Base-by-base conservation (phyloP, 2,113 vertebrate species). In the Butorides virescens region DNA sequence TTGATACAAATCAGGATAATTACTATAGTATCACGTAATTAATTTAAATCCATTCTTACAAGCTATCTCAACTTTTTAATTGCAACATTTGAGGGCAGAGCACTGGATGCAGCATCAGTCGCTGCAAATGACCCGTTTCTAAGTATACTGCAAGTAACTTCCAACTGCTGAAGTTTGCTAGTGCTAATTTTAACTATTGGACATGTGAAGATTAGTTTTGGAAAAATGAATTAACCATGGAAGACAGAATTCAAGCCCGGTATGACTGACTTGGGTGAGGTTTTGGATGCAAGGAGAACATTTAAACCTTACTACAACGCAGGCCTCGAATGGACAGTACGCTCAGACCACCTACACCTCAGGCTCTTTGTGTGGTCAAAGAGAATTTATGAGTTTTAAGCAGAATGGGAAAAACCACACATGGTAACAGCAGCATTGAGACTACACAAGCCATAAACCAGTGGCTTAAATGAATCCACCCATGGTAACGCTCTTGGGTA, bases 211-310 rank as follows among this genome's bases (percentile, higher is more conserved):
- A 78, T 58, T 13, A 73, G n/a, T 46, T 94, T 34, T 72, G 61
- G 62, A 76, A 61, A 61, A 94, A 75, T 5, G 1, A 56, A 74
- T 7, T 77, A 21, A 71, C 39, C 42, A 72, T 1, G 32, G 91
- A 93, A 96, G 74, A 96, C 83, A 34, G 37, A 84, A 92, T 66
- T 89, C 65, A 53, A 70, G 80, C 80, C 95, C 63, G 20, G 4
- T 9, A n/a, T 14, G 36, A 59, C 32, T 63, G 68, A 70, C 49
- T 6, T 21, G 25, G 59, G 77, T 20, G 50, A 87, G 52, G 63
- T 53, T 88, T 75, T 70, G 36, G 82, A 32, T 72, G 73, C 37
- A 73, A 52, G 37, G 29, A 81, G 46, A 73, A 86, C 26, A 56
- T 52, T 52, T 58, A 29, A 88, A 21, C 58, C 61, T 25, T 25